phyloP scores from a whole-genome alignment of 2,797 vertebrate species.

The Rhynchotus rufescens region DNA sequence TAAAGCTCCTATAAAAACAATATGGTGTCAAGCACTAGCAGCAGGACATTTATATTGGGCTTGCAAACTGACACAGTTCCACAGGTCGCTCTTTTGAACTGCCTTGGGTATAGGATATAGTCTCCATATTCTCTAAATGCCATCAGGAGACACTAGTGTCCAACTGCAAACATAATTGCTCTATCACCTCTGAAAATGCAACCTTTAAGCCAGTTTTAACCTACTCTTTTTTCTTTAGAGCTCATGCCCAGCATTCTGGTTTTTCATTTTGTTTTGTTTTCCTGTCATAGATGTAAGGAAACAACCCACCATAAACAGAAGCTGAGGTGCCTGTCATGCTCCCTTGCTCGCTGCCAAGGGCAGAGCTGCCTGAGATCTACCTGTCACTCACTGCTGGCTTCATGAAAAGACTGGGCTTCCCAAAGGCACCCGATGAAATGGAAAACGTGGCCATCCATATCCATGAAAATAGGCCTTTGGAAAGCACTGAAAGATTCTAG shows the following conservation, averaged over 20 bases:
- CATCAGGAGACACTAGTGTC: not conserved
- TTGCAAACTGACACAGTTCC: not conserved
- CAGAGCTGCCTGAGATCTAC: not conserved
- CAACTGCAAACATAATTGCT: not conserved
- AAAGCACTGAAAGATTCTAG: not conserved
- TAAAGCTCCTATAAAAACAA: constrained; percentile 36
- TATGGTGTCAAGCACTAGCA: constrained; percentile 31
- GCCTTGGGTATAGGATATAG: constrained; percentile 16
- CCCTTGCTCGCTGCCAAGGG: not conserved
- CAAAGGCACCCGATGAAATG: not conserved
- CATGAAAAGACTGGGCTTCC: not conserved
- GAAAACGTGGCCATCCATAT: not conserved
- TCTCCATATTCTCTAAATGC: constrained; percentile 21
- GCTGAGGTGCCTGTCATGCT: not conserved
- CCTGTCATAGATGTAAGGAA: not conserved
- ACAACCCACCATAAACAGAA: not conserved
- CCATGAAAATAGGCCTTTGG: not conserved
- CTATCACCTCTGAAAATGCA: not conserved
- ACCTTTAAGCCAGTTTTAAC: not conserved
- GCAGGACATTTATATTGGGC: constrained; percentile 14
- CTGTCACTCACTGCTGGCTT: too few species aligned
- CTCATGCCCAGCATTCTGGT: not conserved
- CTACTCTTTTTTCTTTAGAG: not conserved
- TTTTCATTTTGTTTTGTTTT: not conserved
- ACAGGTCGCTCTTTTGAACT: not conserved